Conservation (phyloP, 2,113 vertebrate species). For the Sterrhoptilus dennistouni region DNA sequence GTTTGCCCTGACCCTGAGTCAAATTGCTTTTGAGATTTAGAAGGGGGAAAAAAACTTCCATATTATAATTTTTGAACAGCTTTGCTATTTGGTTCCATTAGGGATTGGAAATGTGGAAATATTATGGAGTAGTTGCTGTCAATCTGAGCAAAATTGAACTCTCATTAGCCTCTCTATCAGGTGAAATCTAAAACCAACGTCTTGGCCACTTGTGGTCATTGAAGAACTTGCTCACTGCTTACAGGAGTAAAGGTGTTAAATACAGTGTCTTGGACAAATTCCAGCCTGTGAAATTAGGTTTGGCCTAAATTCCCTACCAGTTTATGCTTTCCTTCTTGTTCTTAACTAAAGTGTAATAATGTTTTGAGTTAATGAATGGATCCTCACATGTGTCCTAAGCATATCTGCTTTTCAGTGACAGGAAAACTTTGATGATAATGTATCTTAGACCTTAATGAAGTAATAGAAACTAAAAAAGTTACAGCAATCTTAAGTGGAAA, state of each 20-base stretch:
- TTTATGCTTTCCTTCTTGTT: background rate
- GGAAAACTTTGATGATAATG: background rate
- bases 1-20: background rate
- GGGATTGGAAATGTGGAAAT: background rate
- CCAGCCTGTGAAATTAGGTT: conserved; percentile 35
- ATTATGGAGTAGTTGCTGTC: background rate
- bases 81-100: conserved; percentile 5
- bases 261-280: conserved; percentile 5
- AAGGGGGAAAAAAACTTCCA: background rate
- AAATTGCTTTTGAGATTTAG: background rate
- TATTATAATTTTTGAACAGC: background rate
- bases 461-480: background rate
- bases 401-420: background rate
- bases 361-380: background rate
- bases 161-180: conserved; percentile 37
- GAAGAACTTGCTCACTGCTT: background rate
- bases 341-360: background rate
- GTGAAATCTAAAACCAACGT: conserved; percentile 39
- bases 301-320: background rate
- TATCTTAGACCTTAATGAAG: background rate
- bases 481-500: background rate
- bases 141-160: conserved; percentile 38
- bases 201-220: conserved; percentile 41
- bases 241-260: conserved; percentile 45
- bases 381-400: background rate